Base-by-base conservation (phyloP, 2,113 vertebrate species). In the Ceyx cyanopectus region DNA sequence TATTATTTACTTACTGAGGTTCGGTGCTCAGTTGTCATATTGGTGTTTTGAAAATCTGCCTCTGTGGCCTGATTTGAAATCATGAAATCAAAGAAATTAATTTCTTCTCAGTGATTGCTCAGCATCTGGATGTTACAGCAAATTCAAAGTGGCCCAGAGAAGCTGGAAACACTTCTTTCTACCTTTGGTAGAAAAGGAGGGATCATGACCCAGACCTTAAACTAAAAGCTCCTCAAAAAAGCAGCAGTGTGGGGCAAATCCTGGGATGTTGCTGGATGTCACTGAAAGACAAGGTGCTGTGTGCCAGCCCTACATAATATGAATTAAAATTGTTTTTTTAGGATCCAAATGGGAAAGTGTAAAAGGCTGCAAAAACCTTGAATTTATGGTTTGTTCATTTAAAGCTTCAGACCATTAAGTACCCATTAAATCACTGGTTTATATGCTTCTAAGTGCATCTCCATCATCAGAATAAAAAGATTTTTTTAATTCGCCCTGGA, bases 361-460 rank as follows among this genome's bases (percentile, higher is more conserved):
- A 92, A 96, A 92, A 65, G 30, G 41, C 60, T 91, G 63, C 23
- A 14, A 61, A 93, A 93, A 93, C 61, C 72, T 93, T 82, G 93
- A 94, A 96, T 95, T 94, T 93, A 84, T 92, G 56, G 92, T 94
- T 82, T 90, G 45, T 79, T 93, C 81, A 72, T 88, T 94, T 93
- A 96, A 95, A 91, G 48, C 43, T 90, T 90, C 89, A 69, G 63
- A 30, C 46, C 78, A 86, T 92, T 94, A 96, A 89, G 78, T 93
- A 32, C 56, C 72, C 84, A 89, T 93, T 94, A 91, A 80, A 82
- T 95, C 43, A 86, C 56, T 81, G 41, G 84, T 95, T 95, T 93
- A 79, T 87, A 87, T 86, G 61, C 87, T 87, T 46, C 77, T 93
- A 96, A 94, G 66, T 93, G 83, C 62, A 89, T 83, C 58, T 51